Conservation (phyloP, 2,113 vertebrate species). For the Xyrauchen texanus region DNA sequence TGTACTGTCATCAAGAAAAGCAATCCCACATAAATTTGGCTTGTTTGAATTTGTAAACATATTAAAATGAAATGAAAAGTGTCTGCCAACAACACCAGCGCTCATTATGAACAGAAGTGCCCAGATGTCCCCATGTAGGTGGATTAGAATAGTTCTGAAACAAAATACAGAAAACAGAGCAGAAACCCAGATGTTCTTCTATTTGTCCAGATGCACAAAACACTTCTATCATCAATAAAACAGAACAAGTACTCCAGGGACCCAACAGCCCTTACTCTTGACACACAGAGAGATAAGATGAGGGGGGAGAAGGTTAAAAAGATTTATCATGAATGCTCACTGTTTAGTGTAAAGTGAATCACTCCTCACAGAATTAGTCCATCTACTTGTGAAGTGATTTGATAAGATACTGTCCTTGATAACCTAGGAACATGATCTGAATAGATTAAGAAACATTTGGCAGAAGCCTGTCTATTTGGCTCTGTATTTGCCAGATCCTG, state of each 20-base stretch:
- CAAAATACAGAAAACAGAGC: not conserved
- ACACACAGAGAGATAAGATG: constrained; percentile 37
- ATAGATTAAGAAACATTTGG: constrained; percentile 33
- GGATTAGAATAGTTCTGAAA: constrained; percentile 27
- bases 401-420: constrained; percentile 22
- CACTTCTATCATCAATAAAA: constrained; percentile 34
- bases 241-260: constrained; percentile 31
- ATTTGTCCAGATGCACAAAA: constrained; percentile 23
- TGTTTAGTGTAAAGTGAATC: constrained; percentile 43
- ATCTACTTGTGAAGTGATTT: constrained; percentile 3
- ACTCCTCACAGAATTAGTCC: constrained; percentile 23
- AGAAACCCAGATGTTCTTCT: constrained; percentile 9
- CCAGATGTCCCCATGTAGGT: constrained; percentile 24
- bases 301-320: constrained; percentile 59
- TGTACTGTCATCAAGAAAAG: constrained; percentile 24
- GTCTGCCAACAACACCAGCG: not conserved
- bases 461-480: not conserved
- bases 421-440: constrained; percentile 15
- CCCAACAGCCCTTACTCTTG: not conserved
- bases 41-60: constrained; percentile 17
- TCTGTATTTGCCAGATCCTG: not conserved
- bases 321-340: constrained; percentile 6
- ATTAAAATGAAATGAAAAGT: not conserved
- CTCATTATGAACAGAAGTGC: constrained; percentile 8
- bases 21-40: constrained; percentile 11